Conservation (phyloP, 2,797 vertebrate species). For the Lindbergichthys nudifrons region DNA sequence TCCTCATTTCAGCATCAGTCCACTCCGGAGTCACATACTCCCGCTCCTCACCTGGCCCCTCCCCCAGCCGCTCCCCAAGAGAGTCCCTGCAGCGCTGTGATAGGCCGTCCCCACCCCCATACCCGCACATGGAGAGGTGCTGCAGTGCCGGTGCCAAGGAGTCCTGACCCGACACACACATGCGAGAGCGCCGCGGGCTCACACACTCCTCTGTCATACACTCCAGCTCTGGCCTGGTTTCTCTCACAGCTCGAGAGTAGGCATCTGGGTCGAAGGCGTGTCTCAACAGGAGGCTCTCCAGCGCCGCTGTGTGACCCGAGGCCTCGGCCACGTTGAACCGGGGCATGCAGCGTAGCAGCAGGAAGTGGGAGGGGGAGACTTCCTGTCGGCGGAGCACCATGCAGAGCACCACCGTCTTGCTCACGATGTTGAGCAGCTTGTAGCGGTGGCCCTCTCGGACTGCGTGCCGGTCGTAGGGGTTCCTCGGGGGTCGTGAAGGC, state of each 20-base stretch:
- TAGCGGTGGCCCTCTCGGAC: constrained; percentile 97
- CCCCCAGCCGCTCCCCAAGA: constrained; percentile 76
- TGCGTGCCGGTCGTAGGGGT: constrained; percentile 93
- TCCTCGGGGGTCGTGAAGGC: constrained; percentile 91
- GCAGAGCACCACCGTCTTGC: constrained; percentile 97
- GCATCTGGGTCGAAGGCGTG: constrained; percentile 93
- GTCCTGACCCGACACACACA: constrained; percentile 86
- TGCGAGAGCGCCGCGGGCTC: constrained; percentile 88
- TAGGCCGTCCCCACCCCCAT: constrained; percentile 74
- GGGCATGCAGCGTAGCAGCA: constrained; percentile 94
- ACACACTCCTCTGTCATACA: constrained; percentile 89
- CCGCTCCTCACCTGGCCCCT: constrained; percentile 85
- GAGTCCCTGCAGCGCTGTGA: constrained; percentile 84
- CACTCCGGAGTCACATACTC: constrained; percentile 95
- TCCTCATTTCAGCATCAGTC: constrained; percentile 87
- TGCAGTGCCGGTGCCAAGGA: constrained; percentile 86
- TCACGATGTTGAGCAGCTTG: constrained; percentile 97
- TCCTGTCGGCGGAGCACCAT: constrained; percentile 91
- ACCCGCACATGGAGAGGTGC: constrained; percentile 87
- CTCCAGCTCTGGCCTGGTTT: constrained; percentile 90
- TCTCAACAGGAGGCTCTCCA: constrained; percentile 89
- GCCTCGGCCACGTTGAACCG: constrained; percentile 93
- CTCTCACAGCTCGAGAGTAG: constrained; percentile 94
- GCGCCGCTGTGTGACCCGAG: constrained; percentile 88
- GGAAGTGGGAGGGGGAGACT: constrained; percentile 93